A percentile compares a stretch with the other conserved stretches of the same genome.
Evolutionary conservation across 1,140 invertebrate species (phyloP).

Genomic region (Polypedilum vanderplanki): DNA sequence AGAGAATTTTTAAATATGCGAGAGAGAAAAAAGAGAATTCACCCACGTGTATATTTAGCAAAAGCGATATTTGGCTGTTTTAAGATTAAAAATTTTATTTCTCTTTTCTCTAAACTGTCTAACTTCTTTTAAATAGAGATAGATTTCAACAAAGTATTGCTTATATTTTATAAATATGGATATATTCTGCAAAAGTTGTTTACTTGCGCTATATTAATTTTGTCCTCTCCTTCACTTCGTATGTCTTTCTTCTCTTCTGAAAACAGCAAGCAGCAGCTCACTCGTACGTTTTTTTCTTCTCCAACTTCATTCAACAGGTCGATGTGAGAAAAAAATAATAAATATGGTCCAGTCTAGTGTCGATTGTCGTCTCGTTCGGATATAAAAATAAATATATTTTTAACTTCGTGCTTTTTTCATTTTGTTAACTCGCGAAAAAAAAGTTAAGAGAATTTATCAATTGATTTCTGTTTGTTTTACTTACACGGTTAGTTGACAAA

Average conservation of each 20-base stretch:
- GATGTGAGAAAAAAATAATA: slow-evolving; percentile 16
- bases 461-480: neutral
- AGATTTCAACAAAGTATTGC: too few relatives aligned
- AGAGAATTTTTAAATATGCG: neutral
- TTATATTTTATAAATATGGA: neutral
- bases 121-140: neutral
- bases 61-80: too few relatives aligned
- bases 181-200: neutral
- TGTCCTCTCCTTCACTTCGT: neutral
- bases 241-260: neutral
- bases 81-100: neutral
- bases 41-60: neutral
- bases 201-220: neutral
- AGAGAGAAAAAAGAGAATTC: neutral
- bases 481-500: neutral
- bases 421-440: neutral
- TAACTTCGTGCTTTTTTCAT: neutral
- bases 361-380: slow-evolving; percentile 2
- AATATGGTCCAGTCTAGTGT: slow-evolving; percentile 10
- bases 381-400: neutral
- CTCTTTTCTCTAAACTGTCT: neutral
- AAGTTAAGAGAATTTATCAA: neutral
- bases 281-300: neutral
- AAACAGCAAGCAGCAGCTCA: neutral
- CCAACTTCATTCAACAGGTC: slow-evolving; percentile 14